Evolutionary conservation across 2,113 vertebrate genomes (phyloP).

Genomic region (Leptobrachium ailaonicum): DNA sequence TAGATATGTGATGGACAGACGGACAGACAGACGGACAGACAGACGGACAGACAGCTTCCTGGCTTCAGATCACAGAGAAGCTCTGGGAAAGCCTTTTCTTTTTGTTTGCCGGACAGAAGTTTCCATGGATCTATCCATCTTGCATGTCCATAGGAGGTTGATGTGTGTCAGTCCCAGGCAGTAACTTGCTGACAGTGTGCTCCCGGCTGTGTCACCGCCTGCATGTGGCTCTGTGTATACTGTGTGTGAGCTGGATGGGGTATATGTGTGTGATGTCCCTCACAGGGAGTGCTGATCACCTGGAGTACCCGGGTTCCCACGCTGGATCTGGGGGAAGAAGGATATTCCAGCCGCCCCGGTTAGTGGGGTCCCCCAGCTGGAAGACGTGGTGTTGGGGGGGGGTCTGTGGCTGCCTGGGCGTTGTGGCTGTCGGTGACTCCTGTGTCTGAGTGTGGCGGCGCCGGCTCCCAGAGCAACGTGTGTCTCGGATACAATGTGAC

Average conservation of each 20-base stretch:
- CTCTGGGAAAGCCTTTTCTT: background rate
- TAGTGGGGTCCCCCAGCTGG: constrained; percentile 23
- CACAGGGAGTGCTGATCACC: background rate
- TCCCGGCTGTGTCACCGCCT: background rate
- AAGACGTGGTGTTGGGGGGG: constrained; percentile 1
- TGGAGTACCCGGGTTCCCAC: background rate
- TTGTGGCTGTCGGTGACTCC: background rate
- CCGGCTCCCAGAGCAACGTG: background rate
- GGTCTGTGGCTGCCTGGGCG: background rate
- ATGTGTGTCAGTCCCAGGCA: background rate
- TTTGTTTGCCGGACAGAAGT: background rate
- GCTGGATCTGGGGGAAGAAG: constrained; percentile 31
- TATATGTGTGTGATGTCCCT: background rate
- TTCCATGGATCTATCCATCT: background rate
- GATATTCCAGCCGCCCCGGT: constrained; percentile 15
- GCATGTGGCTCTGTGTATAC: no score
- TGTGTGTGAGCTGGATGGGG: no score
- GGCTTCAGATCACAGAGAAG: background rate
- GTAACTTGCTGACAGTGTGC: background rate
- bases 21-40: no score
- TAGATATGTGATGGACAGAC: background rate
- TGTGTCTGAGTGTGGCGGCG: background rate
- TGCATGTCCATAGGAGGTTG: background rate
- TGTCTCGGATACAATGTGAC: background rate
- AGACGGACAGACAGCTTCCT: background rate